Base-by-base conservation (phyloP, 2,113 vertebrate species). In the Odontesthes bonariensis region DNA sequence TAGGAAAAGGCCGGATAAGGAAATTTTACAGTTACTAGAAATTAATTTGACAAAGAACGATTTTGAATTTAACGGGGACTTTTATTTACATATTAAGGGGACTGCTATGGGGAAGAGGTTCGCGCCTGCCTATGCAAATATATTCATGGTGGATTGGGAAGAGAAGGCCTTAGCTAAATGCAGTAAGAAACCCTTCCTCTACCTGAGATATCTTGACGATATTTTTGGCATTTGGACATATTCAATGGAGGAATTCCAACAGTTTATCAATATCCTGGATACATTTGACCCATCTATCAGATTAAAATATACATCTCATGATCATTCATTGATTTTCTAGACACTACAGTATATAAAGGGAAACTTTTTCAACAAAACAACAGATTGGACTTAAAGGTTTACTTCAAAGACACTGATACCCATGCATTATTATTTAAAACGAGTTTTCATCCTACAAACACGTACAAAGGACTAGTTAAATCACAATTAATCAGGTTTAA, bases 61-160 rank as follows among this genome's bases (percentile, higher is more conserved):
- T 27, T 27, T 27, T 3, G 27, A 27, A 27, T 27, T 27, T 27
- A 27, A 27, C 3, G 27, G 27, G 27, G 27, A 27, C 1, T 27
- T 27, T 27, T 27, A 27, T 27, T 27, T 27, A 27, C 27, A 27
- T 2, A 3, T 27, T 27, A 27, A 27, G 27, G 27, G 27, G 27
- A 27, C 27, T 1, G 27, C 27, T 2, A 27, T 27, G 27, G 27
- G 27, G 27, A 27, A 27, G 27, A 27, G 27, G 27, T 27, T 27
- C n/a, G n/a, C n/a, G n/a, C n/a, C n/a, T 10, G 53, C 73, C 1
- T 81, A 81, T 20, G 72, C 68, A 1, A 72, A 77, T 4, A 73
- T 77, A 0, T 77, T 53, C 14, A 64, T 74, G 69, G 75, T 64
- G 0, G 23, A 69, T 2, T 78, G 81, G 69, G 69, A 78, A 23